Conservation (phyloP, 2,888 invertebrate genomes). For the Andrena chrysosceles region DNA sequence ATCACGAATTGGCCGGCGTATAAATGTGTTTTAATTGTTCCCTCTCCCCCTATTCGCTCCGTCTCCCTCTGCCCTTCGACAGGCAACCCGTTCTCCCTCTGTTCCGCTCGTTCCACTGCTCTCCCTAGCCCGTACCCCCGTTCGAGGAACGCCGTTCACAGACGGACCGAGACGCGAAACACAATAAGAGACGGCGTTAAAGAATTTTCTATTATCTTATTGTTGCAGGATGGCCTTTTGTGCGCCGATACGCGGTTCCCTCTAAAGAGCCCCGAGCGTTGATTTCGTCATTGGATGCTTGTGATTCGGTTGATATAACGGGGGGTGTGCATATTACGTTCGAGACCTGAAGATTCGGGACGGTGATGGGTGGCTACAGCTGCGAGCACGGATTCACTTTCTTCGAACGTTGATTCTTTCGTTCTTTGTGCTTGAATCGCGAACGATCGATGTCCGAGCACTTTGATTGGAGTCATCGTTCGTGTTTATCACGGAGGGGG, state of each 20-base stretch:
- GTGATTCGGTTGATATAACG: background rate
- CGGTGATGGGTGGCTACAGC: background rate
- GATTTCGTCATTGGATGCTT: background rate
- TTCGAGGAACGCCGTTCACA: conserved; percentile 48
- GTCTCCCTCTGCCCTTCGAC: conserved; percentile 43
- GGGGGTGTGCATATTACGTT: background rate
- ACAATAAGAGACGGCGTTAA: conserved; percentile 59
- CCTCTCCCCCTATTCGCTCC: conserved; percentile 48
- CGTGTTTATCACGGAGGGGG: conserved; percentile 52
- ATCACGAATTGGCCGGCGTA: conserved; percentile 80
- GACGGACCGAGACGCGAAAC: conserved; percentile 43
- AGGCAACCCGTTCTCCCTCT: conserved; percentile 65
- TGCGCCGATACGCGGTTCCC: conserved; percentile 31
- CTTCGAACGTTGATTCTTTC: conserved; percentile 27
- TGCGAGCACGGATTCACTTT: conserved; percentile 7
- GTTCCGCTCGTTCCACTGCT: conserved; percentile 39
- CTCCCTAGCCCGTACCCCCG: conserved; percentile 23
- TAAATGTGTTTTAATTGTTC: conserved; percentile 83
- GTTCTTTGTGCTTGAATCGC: conserved; percentile 35
- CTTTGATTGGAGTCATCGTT: conserved; percentile 54
- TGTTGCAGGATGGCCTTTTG: conserved; percentile 51
- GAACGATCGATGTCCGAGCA: conserved; percentile 10
- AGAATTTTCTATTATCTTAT: conserved; percentile 66
- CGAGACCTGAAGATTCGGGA: background rate
- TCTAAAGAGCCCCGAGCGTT: conserved; percentile 15